These are phyloP conservation scores for Rhagonycha fulva DNA, from an alignment of 2,888 invertebrate genomes.

Conservation along the genomic window DNA sequence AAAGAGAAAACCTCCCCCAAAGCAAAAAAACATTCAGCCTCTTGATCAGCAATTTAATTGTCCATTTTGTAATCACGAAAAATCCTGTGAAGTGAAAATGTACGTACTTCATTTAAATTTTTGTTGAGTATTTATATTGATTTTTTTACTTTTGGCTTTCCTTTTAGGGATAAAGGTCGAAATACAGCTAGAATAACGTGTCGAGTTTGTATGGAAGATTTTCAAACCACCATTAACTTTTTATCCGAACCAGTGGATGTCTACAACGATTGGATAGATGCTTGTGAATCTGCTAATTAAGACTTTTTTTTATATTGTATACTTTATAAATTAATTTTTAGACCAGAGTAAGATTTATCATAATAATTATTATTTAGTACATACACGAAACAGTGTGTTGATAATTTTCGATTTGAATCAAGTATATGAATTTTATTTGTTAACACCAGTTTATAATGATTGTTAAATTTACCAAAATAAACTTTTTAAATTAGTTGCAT, in stretches of 20 bases:
- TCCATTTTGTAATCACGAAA: constrained; percentile 99
- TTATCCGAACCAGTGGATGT: constrained; percentile 98
- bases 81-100: constrained; percentile 99
- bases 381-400: background rate
- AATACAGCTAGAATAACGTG: constrained; percentile 95
- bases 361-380: background rate
- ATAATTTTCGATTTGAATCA: background rate
- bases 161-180: constrained; percentile 88
- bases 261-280: constrained; percentile 99
- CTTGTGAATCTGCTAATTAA: constrained; percentile 93
- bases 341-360: no score
- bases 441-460: background rate
- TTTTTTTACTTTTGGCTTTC: constrained; percentile 2
- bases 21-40: constrained; percentile 89
- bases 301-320: background rate
- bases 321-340: no score
- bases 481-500: background rate
- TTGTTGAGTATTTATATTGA: constrained; percentile 21
- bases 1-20: constrained; percentile 95
- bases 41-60: constrained; percentile 97
- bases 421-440: background rate
- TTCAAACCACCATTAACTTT: constrained; percentile 94
- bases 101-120: constrained; percentile 58
- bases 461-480: background rate
- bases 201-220: constrained; percentile 94